Base-by-base conservation (phyloP, 1,140 invertebrate species). In the Protaetia brevitarsis region DNA sequence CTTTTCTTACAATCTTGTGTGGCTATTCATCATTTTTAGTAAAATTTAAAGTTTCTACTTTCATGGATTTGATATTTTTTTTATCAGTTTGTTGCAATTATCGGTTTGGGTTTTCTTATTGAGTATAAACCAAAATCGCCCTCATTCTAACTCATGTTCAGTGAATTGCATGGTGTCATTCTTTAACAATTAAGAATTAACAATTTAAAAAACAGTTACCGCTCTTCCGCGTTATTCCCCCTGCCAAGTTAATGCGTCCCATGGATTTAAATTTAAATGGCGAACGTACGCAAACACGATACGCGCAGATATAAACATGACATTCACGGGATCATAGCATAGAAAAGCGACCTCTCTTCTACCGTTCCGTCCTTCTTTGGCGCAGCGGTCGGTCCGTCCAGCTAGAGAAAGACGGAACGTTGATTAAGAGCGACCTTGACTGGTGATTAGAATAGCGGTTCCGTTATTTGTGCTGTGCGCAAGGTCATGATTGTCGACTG, bases 391-490 rank as follows among this genome's bases (percentile, higher is more conserved):
- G n/a, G 11, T 16, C n/a, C 37, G 19, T 21, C 23, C 41, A 21
- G 41, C 41, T 6, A 19, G 41, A 45, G 23, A 45, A 21, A 45
- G 23, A 45, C 41, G 41, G 56, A 30, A 27, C 28, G 56, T 58
- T 58, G 56, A 58, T 58, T 58, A 58, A 61, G 59, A 36, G 59
- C 31, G 59, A 21, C 59, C 59, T 61, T 61, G 28, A 34, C 59
- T 27, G 59, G 16, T 61, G 59, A 61, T 61, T 61, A 61, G 59
- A 61, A 61, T 61, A 61, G 31, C 19, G 36, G 59, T 61, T 61
- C 59, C 59, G 59, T 61, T 61, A 61, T 30, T 61, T 61, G 59
- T 30, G 59, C 59, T 30, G 59, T 61, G 59, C 59, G 59, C 59
- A 61, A 61, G 59, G 59, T 61, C 59, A 61, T 61, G 59, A 61